A percentile compares a stretch with the other conserved stretches of the same genome.
phyloP scores from a whole-genome alignment of 2,797 vertebrate genomes.

The Caiman crocodilus region DNA sequence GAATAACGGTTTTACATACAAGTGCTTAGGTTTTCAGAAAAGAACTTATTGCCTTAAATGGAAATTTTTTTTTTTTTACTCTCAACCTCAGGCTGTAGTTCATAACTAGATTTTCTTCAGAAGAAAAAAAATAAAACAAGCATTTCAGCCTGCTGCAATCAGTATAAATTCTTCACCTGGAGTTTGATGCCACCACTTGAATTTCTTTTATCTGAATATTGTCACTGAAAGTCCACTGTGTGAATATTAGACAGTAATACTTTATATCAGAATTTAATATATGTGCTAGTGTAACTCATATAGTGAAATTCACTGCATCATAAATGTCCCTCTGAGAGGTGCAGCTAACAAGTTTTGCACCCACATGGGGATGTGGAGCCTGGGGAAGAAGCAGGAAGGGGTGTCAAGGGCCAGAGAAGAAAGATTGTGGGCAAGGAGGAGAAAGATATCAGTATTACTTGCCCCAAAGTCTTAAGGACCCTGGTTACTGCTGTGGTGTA shows the following conservation, averaged over 20 bases:
- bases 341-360: too few species aligned
- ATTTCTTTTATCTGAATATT: not conserved
- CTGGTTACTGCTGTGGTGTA: too few species aligned
- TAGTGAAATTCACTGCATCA: not conserved
- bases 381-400: too few species aligned
- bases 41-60: not conserved
- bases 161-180: not conserved
- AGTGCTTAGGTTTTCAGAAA: not conserved
- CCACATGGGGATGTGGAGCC: too few species aligned
- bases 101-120: not conserved
- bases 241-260: constrained; percentile 20
- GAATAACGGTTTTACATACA: not conserved
- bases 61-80: not conserved
- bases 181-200: not conserved
- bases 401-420: too few species aligned
- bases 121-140: not conserved
- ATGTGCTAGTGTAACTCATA: not conserved
- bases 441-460: too few species aligned
- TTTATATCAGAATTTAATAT: not conserved
- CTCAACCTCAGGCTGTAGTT: not conserved
- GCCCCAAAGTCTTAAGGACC: too few species aligned
- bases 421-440: too few species aligned
- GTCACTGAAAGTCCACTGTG: not conserved
- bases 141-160: not conserved
- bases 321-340: not conserved